phyloP scores from a whole-genome alignment of 1,140 invertebrate species.

The Diuraphis noxia region DNA sequence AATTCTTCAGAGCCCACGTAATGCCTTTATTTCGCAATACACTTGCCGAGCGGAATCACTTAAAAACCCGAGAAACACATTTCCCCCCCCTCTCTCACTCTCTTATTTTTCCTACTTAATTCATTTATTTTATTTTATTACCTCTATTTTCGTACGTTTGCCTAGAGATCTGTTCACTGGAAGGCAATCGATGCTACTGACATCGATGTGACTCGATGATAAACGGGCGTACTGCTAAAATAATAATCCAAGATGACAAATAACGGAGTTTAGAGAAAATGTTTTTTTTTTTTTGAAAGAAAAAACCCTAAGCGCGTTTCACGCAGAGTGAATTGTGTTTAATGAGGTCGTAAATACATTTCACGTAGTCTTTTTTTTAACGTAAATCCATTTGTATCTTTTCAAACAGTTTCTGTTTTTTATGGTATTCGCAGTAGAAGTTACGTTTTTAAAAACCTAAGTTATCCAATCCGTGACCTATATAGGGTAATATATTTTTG shows the following conservation, averaged over 20 bases:
- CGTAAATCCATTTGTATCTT: conserved; percentile 19
- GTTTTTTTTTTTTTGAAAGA: background rate
- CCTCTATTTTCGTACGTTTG: background rate
- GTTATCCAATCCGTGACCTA: background rate
- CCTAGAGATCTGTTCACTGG: background rate
- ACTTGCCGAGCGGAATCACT: background rate
- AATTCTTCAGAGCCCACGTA: background rate
- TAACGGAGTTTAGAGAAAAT: background rate
- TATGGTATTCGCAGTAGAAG: background rate
- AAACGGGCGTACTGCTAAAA: background rate
- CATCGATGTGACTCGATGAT: background rate
- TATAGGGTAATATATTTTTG: background rate
- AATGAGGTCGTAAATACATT: conserved; percentile 36
- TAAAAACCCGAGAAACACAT: background rate
- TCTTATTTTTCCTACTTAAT: conserved; percentile 5
- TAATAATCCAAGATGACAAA: conserved; percentile 18
- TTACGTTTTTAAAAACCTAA: background rate
- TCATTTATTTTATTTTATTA: conserved; percentile 26
- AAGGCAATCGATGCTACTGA: background rate
- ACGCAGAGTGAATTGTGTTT: conserved; percentile 11
- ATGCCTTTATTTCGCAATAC: conserved; percentile 5
- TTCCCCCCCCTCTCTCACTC: background rate
- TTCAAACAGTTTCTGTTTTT: conserved; percentile 12
- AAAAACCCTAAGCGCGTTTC: conserved; percentile 10
- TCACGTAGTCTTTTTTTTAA: background rate